phyloP scores from a whole-genome alignment of 2,888 invertebrate genomes.

The Strigamia crassipes region DNA sequence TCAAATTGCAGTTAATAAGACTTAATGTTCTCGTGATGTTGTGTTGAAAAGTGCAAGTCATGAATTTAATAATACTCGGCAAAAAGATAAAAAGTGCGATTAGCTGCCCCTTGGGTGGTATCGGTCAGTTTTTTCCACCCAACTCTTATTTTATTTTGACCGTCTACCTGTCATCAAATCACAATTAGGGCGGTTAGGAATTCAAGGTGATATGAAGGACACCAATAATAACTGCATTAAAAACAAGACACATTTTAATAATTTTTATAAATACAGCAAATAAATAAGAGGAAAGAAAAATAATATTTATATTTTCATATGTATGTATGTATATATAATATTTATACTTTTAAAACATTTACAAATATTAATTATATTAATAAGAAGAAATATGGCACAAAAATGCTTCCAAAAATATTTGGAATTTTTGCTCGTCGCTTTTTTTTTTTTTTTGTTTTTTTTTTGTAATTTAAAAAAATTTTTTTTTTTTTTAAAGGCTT shows the following conservation, averaged over 20 bases:
- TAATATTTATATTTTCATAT: constrained; percentile 6
- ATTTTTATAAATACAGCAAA: constrained; percentile 33
- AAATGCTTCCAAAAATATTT: constrained; percentile 1
- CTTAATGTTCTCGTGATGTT: not conserved
- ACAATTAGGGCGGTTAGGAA: constrained; percentile 24
- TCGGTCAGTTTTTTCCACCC: not conserved
- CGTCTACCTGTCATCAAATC: constrained; percentile 27
- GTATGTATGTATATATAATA: not conserved
- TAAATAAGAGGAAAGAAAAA: not conserved
- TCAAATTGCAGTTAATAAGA: not conserved
- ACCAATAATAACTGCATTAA: constrained; percentile 23
- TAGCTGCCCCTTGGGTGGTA: not conserved
- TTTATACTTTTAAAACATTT: constrained; percentile 18
- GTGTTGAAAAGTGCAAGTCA: not conserved
- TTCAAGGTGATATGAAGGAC: constrained; percentile 39
- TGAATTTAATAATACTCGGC: not conserved
- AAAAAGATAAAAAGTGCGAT: not conserved
- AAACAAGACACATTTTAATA: constrained; percentile 33
- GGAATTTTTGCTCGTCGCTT: not conserved
- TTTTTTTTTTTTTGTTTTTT: not conserved
- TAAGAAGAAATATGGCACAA: constrained; percentile 33
- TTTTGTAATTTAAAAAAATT: not conserved
- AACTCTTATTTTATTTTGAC: constrained; percentile 6
- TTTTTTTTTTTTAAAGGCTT: constrained; percentile 12
- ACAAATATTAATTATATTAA: not conserved